phyloP scores from a whole-genome alignment of 2,888 invertebrate species.

The Melangyna quadrimaculata region DNA sequence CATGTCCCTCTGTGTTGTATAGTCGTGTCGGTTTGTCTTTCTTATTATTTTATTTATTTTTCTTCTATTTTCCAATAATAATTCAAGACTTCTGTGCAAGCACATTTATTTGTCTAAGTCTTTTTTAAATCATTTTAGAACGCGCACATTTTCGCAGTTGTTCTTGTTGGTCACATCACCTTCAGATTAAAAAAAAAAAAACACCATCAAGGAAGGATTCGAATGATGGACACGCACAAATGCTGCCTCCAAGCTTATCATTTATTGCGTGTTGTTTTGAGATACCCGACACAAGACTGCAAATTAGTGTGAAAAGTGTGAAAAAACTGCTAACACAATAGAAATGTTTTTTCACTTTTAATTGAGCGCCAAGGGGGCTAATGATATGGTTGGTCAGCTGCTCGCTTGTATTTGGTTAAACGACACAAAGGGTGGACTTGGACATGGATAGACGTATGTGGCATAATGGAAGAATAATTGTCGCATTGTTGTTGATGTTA shows the following conservation, averaged over 20 bases:
- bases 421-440: conserved; percentile 2
- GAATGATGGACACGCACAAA: conserved; percentile 36
- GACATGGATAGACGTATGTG: conserved; percentile 2
- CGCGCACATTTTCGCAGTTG: conserved; percentile 47
- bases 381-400: conserved; percentile 42
- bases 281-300: conserved; percentile 38
- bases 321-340: conserved; percentile 35
- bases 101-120: conserved; percentile 52
- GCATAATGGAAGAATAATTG: conserved; percentile 24
- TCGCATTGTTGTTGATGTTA: conserved; percentile 23
- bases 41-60: conserved; percentile 2
- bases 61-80: conserved; percentile 27
- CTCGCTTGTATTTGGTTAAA: conserved; percentile 6
- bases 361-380: conserved; percentile 45
- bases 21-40: conserved; percentile 1
- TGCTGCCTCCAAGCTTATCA: conserved; percentile 36
- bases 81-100: conserved; percentile 36
- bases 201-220: not conserved
- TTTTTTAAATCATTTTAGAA: conserved; percentile 25
- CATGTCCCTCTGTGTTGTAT: not conserved
- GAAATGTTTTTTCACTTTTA: conserved; percentile 41
- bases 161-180: conserved; percentile 52
- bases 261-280: conserved; percentile 30
- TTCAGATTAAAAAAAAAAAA: conserved; percentile 13
- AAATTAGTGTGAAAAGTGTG: conserved; percentile 52